Evolutionary conservation across 1,140 invertebrate genomes (phyloP).

Genomic region (Penaeus indicus): DNA sequence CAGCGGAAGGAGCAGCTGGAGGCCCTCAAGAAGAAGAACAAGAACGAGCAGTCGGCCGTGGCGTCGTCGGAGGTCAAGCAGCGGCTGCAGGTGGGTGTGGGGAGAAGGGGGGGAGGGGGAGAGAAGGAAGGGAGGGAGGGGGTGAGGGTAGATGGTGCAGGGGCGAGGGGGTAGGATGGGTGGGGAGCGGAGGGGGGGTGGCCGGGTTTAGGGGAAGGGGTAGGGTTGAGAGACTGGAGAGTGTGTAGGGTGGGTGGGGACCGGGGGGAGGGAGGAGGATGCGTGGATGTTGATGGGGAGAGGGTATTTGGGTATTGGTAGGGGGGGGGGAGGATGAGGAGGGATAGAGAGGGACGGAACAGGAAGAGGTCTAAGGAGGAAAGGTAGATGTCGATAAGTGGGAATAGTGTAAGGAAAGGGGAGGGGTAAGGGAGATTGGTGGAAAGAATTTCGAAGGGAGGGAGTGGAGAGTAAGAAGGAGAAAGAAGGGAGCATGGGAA

Average conservation of each 20-base stretch:
- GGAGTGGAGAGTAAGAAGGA: too few species aligned
- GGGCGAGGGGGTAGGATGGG: background rate
- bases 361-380: too few species aligned
- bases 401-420: too few species aligned
- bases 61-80: conserved; percentile 96
- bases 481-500: too few species aligned
- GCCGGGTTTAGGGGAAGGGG: background rate
- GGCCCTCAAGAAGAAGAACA: conserved; percentile 89
- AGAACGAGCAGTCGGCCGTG: conserved; percentile 93
- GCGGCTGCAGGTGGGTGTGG: conserved; percentile 82
- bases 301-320: too few species aligned
- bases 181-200: background rate
- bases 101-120: background rate
- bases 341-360: too few species aligned
- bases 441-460: too few species aligned
- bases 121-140: background rate
- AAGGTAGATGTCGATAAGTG: too few species aligned
- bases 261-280: background rate
- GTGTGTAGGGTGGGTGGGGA: background rate
- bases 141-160: background rate
- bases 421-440: too few species aligned
- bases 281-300: background rate
- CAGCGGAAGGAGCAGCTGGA: conserved; percentile 84
- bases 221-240: background rate
- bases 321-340: background rate